A percentile compares a stretch with the other conserved stretches of the same genome.
These are phyloP conservation scores for Ceryle rudis DNA, from an alignment of 2,797 vertebrate species.

Conservation along the genomic window DNA sequence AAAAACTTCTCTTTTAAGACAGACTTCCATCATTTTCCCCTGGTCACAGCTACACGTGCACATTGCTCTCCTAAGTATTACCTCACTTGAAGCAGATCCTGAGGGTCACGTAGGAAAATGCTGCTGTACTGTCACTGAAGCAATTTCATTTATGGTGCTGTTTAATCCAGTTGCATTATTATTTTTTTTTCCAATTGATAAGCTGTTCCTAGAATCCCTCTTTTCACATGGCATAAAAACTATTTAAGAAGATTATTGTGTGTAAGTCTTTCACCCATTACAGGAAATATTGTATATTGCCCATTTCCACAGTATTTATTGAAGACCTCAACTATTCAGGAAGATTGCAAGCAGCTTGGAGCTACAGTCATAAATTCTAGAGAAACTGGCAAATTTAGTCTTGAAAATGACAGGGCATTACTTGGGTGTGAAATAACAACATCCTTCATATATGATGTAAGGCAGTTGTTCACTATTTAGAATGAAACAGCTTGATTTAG, in stretches of 20 bases:
- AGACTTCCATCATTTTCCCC: neutral
- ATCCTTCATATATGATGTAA: neutral
- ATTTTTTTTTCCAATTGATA: neutral
- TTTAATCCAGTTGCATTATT: neutral
- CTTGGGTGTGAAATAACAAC: neutral
- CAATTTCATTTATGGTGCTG: neutral
- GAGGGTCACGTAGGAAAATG: neutral
- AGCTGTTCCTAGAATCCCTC: neutral
- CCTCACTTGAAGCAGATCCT: neutral
- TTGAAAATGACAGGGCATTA: conserved; percentile 1
- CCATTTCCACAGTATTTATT: neutral
- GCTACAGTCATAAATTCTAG: neutral
- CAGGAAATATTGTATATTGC: neutral
- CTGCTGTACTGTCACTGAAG: neutral
- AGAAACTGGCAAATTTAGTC: neutral
- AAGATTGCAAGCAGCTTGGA: neutral
- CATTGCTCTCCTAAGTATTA: neutral
- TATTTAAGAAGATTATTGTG: neutral
- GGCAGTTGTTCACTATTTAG: neutral
- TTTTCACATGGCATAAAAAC: neutral
- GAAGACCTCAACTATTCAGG: neutral
- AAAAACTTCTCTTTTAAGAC: too few species aligned
- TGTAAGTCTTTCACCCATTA: neutral
- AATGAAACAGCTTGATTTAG: neutral
- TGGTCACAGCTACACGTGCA: neutral